Percentiles rank a stretch among this genome's conserved stretches.
Evolutionary conservation across 2,797 vertebrate species (phyloP).

Genomic region (Caiman crocodilus): DNA sequence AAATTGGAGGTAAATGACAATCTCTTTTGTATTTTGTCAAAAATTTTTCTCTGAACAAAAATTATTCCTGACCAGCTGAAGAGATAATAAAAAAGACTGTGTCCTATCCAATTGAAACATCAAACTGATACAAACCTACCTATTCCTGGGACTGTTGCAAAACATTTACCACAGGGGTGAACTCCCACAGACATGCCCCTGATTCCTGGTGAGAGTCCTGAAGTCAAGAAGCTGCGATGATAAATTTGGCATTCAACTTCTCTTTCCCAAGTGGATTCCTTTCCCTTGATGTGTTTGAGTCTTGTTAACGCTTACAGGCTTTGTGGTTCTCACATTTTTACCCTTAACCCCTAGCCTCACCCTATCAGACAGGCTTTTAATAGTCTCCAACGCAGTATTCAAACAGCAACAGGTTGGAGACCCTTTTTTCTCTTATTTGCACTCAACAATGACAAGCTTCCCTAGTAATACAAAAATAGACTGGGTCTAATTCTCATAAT

Average conservation of each 20-base stretch:
- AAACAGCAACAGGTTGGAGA: background rate
- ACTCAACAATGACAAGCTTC: background rate
- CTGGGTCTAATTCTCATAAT: background rate
- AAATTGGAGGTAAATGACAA: too few species aligned
- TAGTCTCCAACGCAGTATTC: background rate
- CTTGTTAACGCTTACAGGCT: accelerated
- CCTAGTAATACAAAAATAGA: background rate
- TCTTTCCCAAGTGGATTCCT: background rate
- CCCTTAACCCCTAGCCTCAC: background rate
- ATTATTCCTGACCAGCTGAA: too few species aligned
- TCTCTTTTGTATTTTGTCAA: too few species aligned
- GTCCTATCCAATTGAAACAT: background rate
- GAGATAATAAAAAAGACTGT: background rate
- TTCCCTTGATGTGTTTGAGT: background rate
- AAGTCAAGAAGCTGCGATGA: background rate
- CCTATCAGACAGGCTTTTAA: background rate
- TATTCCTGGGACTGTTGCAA: background rate
- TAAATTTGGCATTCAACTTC: accelerated
- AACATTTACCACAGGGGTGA: background rate
- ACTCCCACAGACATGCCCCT: background rate
- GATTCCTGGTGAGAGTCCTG: accelerated
- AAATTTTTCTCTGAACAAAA: too few species aligned
- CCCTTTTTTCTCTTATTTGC: background rate
- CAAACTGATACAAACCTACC: accelerated
- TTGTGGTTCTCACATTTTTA: accelerated